Evolutionary conservation across 2,888 invertebrate species (phyloP).

Genomic region (Morpho deidamia): DNA sequence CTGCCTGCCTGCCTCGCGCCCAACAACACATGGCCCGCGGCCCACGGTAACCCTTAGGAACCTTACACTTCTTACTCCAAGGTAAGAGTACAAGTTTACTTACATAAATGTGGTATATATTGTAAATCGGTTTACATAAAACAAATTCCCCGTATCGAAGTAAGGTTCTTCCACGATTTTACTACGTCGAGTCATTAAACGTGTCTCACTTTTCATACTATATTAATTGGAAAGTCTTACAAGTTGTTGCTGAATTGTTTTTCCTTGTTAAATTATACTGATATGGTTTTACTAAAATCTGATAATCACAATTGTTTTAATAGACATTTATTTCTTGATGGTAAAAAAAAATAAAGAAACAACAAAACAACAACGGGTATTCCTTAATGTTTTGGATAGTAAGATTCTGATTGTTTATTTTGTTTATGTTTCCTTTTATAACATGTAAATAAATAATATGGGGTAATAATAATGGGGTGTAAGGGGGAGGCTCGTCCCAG

Average conservation of each 20-base stretch:
- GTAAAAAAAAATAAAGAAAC: no score
- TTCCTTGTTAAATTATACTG: no score
- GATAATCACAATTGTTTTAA: no score
- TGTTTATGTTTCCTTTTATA: no score
- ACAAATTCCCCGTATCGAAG: background rate
- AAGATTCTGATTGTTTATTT: no score
- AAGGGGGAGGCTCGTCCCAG: no score
- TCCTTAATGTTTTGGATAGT: no score
- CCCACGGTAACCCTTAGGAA: constrained; percentile 11
- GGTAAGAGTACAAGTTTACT: constrained; percentile 14
- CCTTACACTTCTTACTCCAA: constrained; percentile 10
- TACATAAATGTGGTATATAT: background rate
- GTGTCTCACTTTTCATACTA: background rate
- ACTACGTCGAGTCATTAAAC: background rate
- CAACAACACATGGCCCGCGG: constrained; percentile 18
- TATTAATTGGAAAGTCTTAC: background rate
- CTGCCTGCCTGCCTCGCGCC: constrained; percentile 25
- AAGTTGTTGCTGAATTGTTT: background rate
- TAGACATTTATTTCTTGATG: no score
- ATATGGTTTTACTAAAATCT: no score
- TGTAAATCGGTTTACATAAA: background rate
- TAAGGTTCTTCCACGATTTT: background rate
- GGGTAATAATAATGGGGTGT: no score
- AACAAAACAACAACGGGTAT: no score
- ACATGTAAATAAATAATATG: no score